Evolutionary conservation across 1,140 invertebrate species (phyloP).

Genomic region (Theocolax elegans): DNA sequence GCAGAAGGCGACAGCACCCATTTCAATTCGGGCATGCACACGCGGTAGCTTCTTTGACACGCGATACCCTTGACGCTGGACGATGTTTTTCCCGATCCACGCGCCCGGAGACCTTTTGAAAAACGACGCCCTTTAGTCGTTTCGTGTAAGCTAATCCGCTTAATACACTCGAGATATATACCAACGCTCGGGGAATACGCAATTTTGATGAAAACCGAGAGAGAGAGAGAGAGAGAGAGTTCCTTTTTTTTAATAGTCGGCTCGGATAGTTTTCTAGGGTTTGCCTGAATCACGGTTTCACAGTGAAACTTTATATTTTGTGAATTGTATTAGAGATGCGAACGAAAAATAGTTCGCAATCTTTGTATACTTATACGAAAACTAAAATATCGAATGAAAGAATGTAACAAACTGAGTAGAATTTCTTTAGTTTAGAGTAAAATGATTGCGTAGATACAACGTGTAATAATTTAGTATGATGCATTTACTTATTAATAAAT

Average conservation of each 20-base stretch:
- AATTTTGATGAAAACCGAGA: constrained; percentile 34
- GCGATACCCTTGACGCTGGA: constrained; percentile 29
- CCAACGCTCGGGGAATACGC: not conserved
- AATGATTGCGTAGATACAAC: too few species aligned
- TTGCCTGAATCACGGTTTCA: not conserved
- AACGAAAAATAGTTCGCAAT: too few species aligned
- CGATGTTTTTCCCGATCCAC: constrained; percentile 4
- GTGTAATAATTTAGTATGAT: too few species aligned
- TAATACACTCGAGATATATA: constrained; percentile 6
- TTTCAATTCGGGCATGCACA: constrained; percentile 10
- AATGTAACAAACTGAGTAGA: too few species aligned
- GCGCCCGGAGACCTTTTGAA: constrained; percentile 21
- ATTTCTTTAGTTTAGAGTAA: too few species aligned
- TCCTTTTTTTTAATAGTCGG: not conserved
- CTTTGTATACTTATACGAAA: too few species aligned
- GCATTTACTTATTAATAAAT: too few species aligned
- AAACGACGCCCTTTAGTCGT: constrained; percentile 20
- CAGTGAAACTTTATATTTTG: constrained; percentile 8
- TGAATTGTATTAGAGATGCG: too few species aligned
- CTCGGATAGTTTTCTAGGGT: not conserved
- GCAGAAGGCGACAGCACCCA: not conserved
- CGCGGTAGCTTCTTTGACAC: constrained; percentile 35
- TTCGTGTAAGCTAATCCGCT: constrained; percentile 35
- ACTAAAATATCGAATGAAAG: too few species aligned
- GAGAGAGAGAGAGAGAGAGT: not conserved